phyloP scores from a whole-genome alignment of 2,113 vertebrate genomes.

The Cryptoleucopteryx plumbea region DNA sequence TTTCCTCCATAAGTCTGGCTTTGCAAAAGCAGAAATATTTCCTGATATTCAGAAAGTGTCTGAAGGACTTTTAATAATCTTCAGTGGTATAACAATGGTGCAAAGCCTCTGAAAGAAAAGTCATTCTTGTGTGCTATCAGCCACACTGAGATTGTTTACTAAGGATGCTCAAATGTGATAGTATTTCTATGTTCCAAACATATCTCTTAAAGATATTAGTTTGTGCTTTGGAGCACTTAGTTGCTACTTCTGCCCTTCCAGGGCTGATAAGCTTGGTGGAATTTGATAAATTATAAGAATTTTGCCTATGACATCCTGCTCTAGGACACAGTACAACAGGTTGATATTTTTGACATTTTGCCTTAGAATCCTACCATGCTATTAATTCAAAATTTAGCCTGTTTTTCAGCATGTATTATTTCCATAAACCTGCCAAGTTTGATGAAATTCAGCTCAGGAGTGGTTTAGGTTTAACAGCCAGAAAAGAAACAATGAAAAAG shows the following conservation, averaged over 20 bases:
- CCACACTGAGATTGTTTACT: neutral
- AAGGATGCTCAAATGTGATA: neutral
- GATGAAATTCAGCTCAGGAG: neutral
- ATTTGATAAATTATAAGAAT: constrained; percentile 3
- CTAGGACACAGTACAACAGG: neutral
- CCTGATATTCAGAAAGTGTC: neutral
- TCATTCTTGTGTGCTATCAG: neutral
- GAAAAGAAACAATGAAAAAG: neutral
- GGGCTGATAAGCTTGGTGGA: neutral
- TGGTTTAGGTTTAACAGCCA: neutral
- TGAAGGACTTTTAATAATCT: neutral
- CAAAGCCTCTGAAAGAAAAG: neutral
- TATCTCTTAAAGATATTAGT: neutral
- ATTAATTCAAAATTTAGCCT: neutral
- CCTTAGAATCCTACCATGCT: neutral
- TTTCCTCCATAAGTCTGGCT: neutral
- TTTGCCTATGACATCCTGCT: neutral
- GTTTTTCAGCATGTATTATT: neutral
- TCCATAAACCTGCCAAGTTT: neutral
- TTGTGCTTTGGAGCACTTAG: neutral
- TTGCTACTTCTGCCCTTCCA: neutral
- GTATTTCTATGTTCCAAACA: neutral
- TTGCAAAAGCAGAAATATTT: neutral
- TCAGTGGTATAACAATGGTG: neutral
- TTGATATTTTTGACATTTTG: neutral